phyloP scores from a whole-genome alignment of 2,888 invertebrate genomes.

The Meta bourneti region DNA sequence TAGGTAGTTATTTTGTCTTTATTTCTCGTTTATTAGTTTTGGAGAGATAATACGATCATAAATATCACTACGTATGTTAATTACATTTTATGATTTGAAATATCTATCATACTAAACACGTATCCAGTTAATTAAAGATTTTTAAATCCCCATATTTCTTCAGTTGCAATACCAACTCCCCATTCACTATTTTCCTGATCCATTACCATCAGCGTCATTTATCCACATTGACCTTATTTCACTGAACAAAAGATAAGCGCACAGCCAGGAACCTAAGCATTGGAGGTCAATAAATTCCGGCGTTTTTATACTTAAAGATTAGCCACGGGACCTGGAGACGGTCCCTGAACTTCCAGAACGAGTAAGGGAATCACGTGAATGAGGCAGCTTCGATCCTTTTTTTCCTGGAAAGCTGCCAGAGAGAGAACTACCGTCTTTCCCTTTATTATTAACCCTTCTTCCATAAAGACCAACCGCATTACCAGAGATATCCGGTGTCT shows the following conservation, averaged over 20 bases:
- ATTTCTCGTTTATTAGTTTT: too few species aligned
- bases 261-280: too few species aligned
- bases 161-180: too few species aligned
- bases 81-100: too few species aligned
- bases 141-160: too few species aligned
- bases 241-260: neutral
- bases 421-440: constrained; percentile 58
- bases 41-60: too few species aligned
- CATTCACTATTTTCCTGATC: too few species aligned
- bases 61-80: too few species aligned
- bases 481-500: neutral
- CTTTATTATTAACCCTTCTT: constrained; percentile 76
- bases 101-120: too few species aligned
- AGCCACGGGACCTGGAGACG: constrained; percentile 51
- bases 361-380: constrained; percentile 68
- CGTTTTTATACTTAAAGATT: neutral
- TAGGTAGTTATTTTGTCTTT: too few species aligned
- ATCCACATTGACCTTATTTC: neutral
- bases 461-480: constrained; percentile 59
- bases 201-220: neutral
- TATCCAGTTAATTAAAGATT: too few species aligned
- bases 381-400: constrained; percentile 74
- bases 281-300: neutral
- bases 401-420: constrained; percentile 70
- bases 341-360: constrained; percentile 54